A percentile compares a stretch with the other conserved stretches of the same genome.
Evolutionary conservation across 92 coral and sea anemone genomes (phyloP).

Genomic region (Zoanthus sociatus): DNA sequence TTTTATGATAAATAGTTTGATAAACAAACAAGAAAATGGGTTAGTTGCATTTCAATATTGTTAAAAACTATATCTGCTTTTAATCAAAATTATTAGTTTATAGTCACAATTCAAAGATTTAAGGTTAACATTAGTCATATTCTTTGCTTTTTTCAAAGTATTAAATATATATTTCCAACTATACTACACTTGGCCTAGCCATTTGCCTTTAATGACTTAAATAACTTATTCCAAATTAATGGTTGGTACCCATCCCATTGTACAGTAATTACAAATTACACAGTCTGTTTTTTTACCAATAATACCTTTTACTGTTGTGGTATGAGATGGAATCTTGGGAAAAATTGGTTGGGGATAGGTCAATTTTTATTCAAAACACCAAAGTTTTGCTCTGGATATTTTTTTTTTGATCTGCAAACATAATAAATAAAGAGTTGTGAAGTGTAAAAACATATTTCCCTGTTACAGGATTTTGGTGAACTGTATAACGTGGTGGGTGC

Average conservation of each 20-base stretch:
- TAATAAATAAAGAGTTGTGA: neutral
- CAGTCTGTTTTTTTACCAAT: neutral
- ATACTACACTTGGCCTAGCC: neutral
- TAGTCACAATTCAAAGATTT: neutral
- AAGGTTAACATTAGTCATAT: neutral
- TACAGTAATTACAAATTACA: neutral
- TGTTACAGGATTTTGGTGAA: conserved; percentile 42
- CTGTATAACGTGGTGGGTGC: conserved; percentile 39
- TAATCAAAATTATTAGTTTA: too few species aligned
- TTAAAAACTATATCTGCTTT: too few species aligned
- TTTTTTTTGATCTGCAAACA: neutral
- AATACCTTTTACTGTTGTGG: neutral
- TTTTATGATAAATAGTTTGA: too few species aligned
- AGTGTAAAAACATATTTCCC: neutral
- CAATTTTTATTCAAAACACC: neutral
- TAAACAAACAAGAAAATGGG: too few species aligned
- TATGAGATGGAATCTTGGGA: neutral
- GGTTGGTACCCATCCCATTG: neutral
- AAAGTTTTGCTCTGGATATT: neutral
- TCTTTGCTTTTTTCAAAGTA: conserved; percentile 5
- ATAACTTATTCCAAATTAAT: neutral
- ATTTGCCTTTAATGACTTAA: neutral
- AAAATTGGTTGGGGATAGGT: neutral
- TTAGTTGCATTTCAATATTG: too few species aligned
- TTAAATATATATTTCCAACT: conserved; percentile 13